Percentiles rank a stretch among this genome's conserved stretches.
phyloP scores from a whole-genome alignment of 2,113 vertebrate species.

The Meriones unguiculatus region DNA sequence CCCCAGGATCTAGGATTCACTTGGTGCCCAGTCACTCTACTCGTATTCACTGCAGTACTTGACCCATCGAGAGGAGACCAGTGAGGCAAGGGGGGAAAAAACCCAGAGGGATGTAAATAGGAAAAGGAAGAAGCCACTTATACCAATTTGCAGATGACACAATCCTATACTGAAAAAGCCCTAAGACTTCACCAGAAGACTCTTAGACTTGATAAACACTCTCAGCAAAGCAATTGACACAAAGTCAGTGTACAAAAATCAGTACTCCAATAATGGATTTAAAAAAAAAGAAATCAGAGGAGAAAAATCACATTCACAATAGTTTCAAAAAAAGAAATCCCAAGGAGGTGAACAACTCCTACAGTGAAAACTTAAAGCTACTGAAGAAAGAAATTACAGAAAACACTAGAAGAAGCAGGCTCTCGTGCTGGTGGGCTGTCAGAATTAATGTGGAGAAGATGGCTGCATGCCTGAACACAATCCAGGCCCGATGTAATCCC shows the following conservation, averaged over 20 bases:
- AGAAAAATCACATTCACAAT: background rate
- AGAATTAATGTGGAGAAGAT: background rate
- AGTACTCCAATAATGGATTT: background rate
- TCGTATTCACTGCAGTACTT: background rate
- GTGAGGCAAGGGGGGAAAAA: background rate
- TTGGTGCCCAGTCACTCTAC: background rate
- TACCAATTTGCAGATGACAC: background rate
- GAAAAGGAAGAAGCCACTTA: too few species aligned
- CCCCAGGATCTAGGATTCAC: background rate
- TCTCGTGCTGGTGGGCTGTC: background rate
- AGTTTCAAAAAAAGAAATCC: background rate
- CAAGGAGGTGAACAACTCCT: background rate
- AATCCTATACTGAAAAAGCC: background rate
- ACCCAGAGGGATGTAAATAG: too few species aligned
- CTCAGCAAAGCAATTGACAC: background rate
- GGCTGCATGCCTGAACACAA: background rate
- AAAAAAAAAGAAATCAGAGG: background rate
- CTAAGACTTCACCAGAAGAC: background rate
- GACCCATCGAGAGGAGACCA: background rate
- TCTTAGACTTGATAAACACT: background rate
- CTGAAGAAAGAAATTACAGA: background rate
- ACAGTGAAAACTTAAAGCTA: background rate
- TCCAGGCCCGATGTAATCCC: background rate
- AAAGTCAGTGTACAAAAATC: background rate
- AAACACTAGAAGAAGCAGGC: background rate